A percentile compares a stretch with the other conserved stretches of the same genome.
Evolutionary conservation across 2,797 vertebrate genomes (phyloP).

Genomic region (Alectoris magna): DNA sequence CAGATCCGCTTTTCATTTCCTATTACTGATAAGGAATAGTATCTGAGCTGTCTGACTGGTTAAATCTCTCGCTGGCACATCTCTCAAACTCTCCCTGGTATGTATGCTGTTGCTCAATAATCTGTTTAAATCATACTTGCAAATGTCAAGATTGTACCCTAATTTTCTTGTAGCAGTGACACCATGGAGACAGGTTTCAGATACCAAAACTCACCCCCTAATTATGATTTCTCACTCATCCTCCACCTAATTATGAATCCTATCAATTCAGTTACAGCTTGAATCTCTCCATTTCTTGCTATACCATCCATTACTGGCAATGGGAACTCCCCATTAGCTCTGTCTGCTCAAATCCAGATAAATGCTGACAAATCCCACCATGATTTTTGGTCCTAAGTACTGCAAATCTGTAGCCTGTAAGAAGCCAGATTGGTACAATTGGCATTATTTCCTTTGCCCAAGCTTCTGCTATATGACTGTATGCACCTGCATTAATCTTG

Average conservation of each 20-base stretch:
- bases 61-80: not conserved
- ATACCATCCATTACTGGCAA: not conserved
- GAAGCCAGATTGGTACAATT: not conserved
- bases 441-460: not conserved
- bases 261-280: not conserved
- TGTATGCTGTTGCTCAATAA: not conserved
- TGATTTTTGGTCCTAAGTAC: not conserved
- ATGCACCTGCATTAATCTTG: not conserved
- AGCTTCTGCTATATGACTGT: not conserved
- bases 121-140: not conserved
- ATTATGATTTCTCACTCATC: not conserved
- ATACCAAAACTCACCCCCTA: not conserved
- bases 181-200: not conserved
- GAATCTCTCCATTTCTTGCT: not conserved
- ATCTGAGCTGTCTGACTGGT: not conserved
- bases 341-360: not conserved
- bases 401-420: not conserved
- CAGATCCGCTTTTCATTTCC: not conserved
- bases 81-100: not conserved
- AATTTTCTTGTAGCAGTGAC: constrained; percentile 7
- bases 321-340: not conserved
- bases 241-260: not conserved
- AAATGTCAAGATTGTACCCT: not conserved
- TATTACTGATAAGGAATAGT: not conserved
- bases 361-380: not conserved